Evolutionary conservation across 1,140 invertebrate genomes (phyloP), one percentile per base, ranked within the genome.

Genomic region (Spodoptera litura): DNA sequence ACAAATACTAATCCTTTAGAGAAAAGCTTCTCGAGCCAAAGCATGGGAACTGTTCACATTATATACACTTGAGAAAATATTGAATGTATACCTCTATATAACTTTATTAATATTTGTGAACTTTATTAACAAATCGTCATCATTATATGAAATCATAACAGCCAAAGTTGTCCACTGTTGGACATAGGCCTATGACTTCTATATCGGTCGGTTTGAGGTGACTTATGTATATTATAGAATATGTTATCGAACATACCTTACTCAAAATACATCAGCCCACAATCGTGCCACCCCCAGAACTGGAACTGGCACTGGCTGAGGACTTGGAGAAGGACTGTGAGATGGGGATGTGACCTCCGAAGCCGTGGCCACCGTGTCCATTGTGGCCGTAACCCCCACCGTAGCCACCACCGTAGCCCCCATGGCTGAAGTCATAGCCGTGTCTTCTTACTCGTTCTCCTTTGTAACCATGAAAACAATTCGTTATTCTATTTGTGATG

Each of bases 291-390:
- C 73, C 51, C 1, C 11, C 12, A 15, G 59, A 64, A 8, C 73
- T 75, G 11, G 59, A 64, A 8, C 73, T 75, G 11, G 73, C 73
- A 25, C 44, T 61, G 4, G 73, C 73, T 4, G 59, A 62, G 4
- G 73, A 75, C 59, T 75, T 61, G 49, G 58, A 62, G 58, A 35
- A 75, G 73, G 73, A 75, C 6, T 75, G 73, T 6, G 73, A 20
- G 49, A 53, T 25, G 12, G 62, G 53, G 20, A 61, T 64, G 12
- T 31, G 62, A 25, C 73, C 59, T 4, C 78, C 81, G 20, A 59
- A 64, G n/a, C 64, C 64, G 25, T 61, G 44, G 11, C 64, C 64
- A 0, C 31, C 44, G 27, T 25, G 25, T 5, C 58, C 55, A 9
- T 49, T 31, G 55, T 20, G 31, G 3, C 73, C 73, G n/a, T 59